Evolutionary conservation across 2,888 invertebrate genomes (phyloP).

Genomic region (Punctoribates punctum): DNA sequence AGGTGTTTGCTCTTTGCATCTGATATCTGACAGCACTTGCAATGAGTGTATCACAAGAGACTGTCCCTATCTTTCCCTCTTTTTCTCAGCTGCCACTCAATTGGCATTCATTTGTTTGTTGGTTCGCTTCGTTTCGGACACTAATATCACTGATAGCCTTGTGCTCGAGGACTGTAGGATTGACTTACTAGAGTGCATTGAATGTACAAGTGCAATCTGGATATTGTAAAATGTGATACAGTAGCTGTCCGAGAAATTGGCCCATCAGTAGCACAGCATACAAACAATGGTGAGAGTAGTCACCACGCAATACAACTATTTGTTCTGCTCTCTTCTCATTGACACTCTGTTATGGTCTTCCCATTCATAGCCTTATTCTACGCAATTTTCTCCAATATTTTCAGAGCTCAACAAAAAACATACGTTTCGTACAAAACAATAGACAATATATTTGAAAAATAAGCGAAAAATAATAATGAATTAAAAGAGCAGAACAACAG

Average conservation of each 20-base stretch:
- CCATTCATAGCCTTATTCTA: background rate
- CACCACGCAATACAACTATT: slow-evolving; percentile 33
- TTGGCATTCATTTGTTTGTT: background rate
- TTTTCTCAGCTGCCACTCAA: slow-evolving; percentile 29
- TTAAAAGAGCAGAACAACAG: slow-evolving; percentile 27
- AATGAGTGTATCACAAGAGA: background rate
- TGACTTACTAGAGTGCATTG: background rate
- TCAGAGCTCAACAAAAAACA: background rate
- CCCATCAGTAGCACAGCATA: background rate
- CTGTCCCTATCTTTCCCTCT: too few species aligned
- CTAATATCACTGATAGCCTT: slow-evolving; percentile 16
- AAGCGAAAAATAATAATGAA: background rate
- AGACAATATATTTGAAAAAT: background rate
- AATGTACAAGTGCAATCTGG: slow-evolving; percentile 33
- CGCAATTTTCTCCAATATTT: background rate
- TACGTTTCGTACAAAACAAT: slow-evolving; percentile 8
- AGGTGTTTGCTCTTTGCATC: slow-evolving; percentile 30
- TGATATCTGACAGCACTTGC: background rate
- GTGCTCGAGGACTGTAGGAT: background rate
- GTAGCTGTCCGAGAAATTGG: slow-evolving; percentile 15
- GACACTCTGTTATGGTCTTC: background rate
- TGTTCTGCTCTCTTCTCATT: slow-evolving; percentile 28
- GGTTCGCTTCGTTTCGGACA: slow-evolving; percentile 16
- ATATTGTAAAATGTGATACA: slow-evolving; percentile 19
- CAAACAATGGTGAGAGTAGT: too few species aligned